Evolutionary conservation across 2,113 vertebrate species (phyloP), one percentile per base, ranked within the genome.

Genomic region (Atrichornis clamosus): DNA sequence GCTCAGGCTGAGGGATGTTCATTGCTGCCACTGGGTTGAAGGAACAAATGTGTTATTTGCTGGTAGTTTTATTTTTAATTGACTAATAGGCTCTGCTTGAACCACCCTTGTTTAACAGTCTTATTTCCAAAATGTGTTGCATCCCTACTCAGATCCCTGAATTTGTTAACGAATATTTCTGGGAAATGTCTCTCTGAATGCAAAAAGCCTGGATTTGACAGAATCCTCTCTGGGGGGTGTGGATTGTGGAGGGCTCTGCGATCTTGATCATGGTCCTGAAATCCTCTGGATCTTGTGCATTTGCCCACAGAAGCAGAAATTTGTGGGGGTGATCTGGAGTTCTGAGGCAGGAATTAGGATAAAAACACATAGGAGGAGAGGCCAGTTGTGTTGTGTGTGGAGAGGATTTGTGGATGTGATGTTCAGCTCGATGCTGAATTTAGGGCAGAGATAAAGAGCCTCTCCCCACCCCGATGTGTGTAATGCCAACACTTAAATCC

Each of bases 221-320:
- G 17, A 80, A 52, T 47, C n/a, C 33, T 65, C 75, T 27, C 37
- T 3, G 0, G n/a, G 70, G 63, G 58, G 12, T 6, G 50, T 1
- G 16, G 81, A 8, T 15, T 22, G 41, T 3, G 7, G 49, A 20
- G 52, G 69, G 65, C 58, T 81, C 59, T 7, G 75, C 15, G 7
- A 41, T 60, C 39, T 16, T 3, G 4, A 9, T 65, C 16, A 0
- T 0, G 1, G 19, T 33, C 41, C 59, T 7, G 22, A 12, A 22
- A 35, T 13, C 8, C 39, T 1, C 6, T 2, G 47, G 10, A 4
- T 42, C 39, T 27, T 6, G 10, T 17, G 50, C 1, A 0, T n/a
- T 47, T 6, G 4, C 9, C 35, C 2, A 0, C 0, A 4, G 32
- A 52, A 35, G 8, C 0, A 2, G 13, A 15, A 50, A 23, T 9